These are phyloP conservation scores for Puma concolor DNA, from an alignment of 2,113 vertebrate species.

Conservation along the genomic window DNA sequence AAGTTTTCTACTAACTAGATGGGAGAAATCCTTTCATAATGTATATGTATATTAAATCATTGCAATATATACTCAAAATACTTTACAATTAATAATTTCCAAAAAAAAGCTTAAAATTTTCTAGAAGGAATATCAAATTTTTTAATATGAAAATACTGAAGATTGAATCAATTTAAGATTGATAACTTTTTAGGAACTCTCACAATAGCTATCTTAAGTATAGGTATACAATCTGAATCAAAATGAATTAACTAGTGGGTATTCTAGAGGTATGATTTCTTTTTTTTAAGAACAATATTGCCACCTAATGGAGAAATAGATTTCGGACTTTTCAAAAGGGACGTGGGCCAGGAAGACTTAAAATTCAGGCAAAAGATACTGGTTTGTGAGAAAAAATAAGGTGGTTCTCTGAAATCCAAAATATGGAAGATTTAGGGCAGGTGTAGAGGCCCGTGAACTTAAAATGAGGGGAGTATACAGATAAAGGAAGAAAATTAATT, in stretches of 20 bases:
- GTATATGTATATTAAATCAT: not conserved
- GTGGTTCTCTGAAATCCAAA: constrained; percentile 27
- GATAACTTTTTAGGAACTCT: constrained; percentile 47
- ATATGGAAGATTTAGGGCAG: not conserved
- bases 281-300: constrained; percentile 44
- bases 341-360: not conserved
- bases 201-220: not conserved
- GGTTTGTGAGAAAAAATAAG: not conserved
- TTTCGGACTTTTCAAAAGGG: not conserved
- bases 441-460: not conserved
- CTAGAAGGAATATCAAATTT: constrained; percentile 35
- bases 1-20: constrained; percentile 10
- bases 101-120: not conserved
- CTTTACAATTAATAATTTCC: not conserved
- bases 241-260: not conserved
- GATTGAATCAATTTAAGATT: not conserved
- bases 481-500: constrained; percentile 19
- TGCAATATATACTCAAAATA: not conserved
- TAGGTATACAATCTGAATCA: constrained; percentile 13
- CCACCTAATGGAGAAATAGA: constrained; percentile 64
- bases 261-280: not conserved
- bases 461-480: not conserved
- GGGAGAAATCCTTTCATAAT: not conserved
- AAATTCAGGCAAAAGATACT: constrained; percentile 47
- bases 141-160: constrained; percentile 31